These are phyloP conservation scores for Drosophila merina DNA, from an alignment of 2,888 invertebrate genomes.

Conservation along the genomic window DNA sequence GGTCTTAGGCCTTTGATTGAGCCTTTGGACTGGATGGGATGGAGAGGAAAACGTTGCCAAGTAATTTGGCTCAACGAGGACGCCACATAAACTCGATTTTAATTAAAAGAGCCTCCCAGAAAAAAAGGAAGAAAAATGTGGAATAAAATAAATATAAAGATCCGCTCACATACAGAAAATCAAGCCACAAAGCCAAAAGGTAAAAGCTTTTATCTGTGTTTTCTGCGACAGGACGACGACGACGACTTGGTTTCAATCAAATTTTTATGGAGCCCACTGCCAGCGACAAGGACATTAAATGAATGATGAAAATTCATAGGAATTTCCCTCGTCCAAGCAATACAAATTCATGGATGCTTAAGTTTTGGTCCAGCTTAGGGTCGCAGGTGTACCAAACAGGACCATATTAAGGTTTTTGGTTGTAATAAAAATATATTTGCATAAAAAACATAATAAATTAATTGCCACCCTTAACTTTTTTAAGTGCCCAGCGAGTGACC, in stretches of 20 bases:
- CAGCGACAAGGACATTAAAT: slow-evolving; percentile 54
- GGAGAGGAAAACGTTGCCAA: slow-evolving; percentile 38
- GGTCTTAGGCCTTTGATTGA: slow-evolving; percentile 44
- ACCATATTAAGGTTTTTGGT: slow-evolving; percentile 12
- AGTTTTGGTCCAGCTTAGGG: slow-evolving; percentile 13
- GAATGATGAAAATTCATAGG: slow-evolving; percentile 76
- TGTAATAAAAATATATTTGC: slow-evolving; percentile 23
- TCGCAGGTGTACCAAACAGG: slow-evolving; percentile 51
- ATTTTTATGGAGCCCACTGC: slow-evolving; percentile 61
- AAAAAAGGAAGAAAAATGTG: slow-evolving; percentile 16
- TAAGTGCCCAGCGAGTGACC: slow-evolving; percentile 3
- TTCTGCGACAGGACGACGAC: slow-evolving; percentile 39
- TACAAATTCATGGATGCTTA: slow-evolving; percentile 71
- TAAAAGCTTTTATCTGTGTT: slow-evolving; percentile 22
- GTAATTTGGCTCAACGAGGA: slow-evolving; percentile 55
- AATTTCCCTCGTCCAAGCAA: slow-evolving; percentile 37
- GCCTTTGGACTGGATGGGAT: slow-evolving; percentile 6
- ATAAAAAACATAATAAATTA: slow-evolving; percentile 13
- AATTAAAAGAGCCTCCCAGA: slow-evolving; percentile 57
- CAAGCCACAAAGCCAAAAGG: slow-evolving; percentile 15
- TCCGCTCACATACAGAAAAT: slow-evolving; percentile 11
- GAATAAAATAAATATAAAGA: slow-evolving; percentile 54
- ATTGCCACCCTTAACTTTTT: slow-evolving; percentile 17
- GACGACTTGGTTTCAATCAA: slow-evolving; percentile 63
- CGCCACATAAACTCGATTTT: slow-evolving; percentile 58